Conservation (phyloP, 2,113 vertebrate genomes). For the Alces alces region DNA sequence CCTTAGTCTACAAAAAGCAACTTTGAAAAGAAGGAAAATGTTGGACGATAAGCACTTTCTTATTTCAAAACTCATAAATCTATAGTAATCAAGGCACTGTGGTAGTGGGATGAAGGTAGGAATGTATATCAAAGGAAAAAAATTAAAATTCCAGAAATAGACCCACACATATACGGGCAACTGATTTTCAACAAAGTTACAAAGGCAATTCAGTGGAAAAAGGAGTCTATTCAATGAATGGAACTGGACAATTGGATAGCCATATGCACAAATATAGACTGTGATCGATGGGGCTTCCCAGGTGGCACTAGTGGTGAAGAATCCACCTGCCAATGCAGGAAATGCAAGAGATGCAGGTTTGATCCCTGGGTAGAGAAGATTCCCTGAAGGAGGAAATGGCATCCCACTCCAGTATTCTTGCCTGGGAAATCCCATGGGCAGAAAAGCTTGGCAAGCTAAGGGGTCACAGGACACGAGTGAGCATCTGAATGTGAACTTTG, state of each 20-base stretch:
- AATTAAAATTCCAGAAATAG: not conserved
- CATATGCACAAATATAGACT: not conserved
- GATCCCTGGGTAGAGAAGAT: no score
- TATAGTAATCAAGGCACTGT: not conserved
- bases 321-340: no score
- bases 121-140: not conserved
- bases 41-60: not conserved
- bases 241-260: not conserved
- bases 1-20: not conserved
- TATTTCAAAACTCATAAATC: not conserved
- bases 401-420: no score
- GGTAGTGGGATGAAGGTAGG: not conserved
- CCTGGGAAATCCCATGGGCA: no score
- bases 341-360: no score
- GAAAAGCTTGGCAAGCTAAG: no score
- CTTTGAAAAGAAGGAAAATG: not conserved
- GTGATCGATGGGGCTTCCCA: not conserved
- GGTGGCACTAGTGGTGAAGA: no score
- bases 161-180: not conserved
- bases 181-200: not conserved
- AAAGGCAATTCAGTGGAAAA: not conserved
- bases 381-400: no score
- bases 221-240: not conserved
- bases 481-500: not conserved
- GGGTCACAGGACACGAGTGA: no score